phyloP scores from a whole-genome alignment of 2,113 vertebrate species.

The Gambusia affinis region DNA sequence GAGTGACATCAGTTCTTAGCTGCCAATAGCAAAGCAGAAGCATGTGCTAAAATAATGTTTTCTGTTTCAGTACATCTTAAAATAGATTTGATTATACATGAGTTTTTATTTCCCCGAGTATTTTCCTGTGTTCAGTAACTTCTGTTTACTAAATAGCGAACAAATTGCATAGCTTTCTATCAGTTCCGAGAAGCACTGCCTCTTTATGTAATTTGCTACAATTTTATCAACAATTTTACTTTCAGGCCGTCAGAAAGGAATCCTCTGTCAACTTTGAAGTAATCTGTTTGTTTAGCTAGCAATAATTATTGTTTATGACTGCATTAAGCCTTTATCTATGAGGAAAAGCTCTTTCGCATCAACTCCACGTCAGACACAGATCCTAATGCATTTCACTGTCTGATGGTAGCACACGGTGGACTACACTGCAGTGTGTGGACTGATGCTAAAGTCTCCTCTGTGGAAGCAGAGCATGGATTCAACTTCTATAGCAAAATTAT shows the following conservation, averaged over 20 bases:
- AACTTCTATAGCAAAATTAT: neutral
- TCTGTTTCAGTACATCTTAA: neutral
- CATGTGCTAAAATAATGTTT: neutral
- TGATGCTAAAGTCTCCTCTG: neutral
- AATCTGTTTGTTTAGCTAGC: neutral
- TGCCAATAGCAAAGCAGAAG: neutral
- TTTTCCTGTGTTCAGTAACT: too few relatives aligned
- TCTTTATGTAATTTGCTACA: neutral
- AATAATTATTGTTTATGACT: neutral
- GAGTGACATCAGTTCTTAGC: slow-evolving; percentile 3
- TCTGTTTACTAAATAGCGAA: too few relatives aligned
- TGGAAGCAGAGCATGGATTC: neutral
- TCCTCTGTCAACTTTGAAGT: neutral
- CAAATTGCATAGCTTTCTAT: too few relatives aligned
- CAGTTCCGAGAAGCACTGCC: too few relatives aligned
- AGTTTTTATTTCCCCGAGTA: too few relatives aligned
- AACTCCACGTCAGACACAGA: neutral
- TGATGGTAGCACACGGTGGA: neutral
- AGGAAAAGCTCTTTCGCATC: neutral
- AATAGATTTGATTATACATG: neutral
- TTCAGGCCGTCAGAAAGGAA: neutral
- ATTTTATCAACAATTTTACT: neutral
- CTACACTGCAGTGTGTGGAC: neutral
- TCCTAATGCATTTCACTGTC: neutral
- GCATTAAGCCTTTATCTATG: neutral